These are phyloP conservation scores for Formicarius rufipectus DNA, from an alignment of 2,113 vertebrate genomes.

Conservation along the genomic window DNA sequence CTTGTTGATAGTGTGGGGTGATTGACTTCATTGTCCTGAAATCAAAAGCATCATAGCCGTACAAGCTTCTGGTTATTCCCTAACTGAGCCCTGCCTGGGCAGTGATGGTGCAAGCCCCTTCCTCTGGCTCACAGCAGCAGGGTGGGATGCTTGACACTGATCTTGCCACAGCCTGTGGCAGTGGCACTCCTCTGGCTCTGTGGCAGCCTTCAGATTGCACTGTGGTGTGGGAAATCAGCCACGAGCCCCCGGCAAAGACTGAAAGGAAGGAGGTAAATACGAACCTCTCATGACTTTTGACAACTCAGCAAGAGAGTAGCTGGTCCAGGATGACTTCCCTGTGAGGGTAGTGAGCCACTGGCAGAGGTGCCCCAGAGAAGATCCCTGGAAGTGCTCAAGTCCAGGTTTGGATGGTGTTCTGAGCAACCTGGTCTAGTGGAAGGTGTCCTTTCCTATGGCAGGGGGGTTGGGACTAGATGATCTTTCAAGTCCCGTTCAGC, in stretches of 20 bases:
- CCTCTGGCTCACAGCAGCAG: background rate
- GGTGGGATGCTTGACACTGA: rapidly evolving
- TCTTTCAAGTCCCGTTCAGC: background rate
- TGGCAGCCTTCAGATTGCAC: background rate
- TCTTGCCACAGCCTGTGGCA: background rate
- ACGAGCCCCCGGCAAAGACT: background rate
- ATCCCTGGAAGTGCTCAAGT: background rate
- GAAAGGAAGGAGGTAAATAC: background rate
- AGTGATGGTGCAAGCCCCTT: background rate
- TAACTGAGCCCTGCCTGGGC: background rate
- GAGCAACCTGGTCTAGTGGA: background rate
- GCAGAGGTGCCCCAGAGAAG: background rate
- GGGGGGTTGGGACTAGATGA: background rate
- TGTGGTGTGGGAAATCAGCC: background rate
- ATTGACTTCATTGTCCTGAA: background rate
- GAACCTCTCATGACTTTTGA: background rate
- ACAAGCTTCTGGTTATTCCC: background rate
- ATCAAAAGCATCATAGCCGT: background rate
- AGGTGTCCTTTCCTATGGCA: background rate
- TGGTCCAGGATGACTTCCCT: background rate
- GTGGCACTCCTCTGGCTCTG: rapidly evolving
- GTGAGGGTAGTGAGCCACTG: background rate
- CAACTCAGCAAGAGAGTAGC: background rate
- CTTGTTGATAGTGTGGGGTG: background rate
- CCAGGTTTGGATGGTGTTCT: background rate